Percentiles rank a stretch among this genome's conserved stretches.
These are phyloP conservation scores for Tetropium fuscum DNA, from an alignment of 2,888 invertebrate genomes.

Conservation along the genomic window DNA sequence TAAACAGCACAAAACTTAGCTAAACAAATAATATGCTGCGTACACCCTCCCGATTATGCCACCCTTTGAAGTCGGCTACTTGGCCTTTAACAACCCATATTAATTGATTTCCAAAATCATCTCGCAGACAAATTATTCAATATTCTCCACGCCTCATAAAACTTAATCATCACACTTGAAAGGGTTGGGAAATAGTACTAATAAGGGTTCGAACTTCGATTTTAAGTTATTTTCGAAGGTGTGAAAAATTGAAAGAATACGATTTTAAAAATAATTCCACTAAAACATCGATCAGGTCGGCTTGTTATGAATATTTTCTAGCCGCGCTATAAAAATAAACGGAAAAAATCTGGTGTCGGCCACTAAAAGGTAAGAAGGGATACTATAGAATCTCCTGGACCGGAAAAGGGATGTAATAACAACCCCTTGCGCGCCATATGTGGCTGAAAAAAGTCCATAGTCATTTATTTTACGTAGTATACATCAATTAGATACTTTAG, in stretches of 20 bases:
- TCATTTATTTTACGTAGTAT: constrained; percentile 45
- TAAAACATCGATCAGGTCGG: background rate
- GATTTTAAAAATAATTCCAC: constrained; percentile 3
- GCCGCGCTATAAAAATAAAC: background rate
- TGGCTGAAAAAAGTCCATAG: constrained; percentile 52
- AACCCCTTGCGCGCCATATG: constrained; percentile 61
- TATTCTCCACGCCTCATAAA: constrained; percentile 22
- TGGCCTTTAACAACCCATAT: background rate
- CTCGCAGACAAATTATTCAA: constrained; percentile 20
- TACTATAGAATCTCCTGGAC: constrained; percentile 35
- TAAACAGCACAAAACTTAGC: constrained; percentile 5
- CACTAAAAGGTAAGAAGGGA: constrained; percentile 4
- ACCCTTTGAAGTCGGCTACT: constrained; percentile 2
- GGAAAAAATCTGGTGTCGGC: constrained; percentile 14
- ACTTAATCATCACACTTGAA: constrained; percentile 1
- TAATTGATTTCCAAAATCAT: constrained; percentile 13
- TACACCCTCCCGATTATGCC: constrained; percentile 1
- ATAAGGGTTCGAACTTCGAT: constrained; percentile 11
- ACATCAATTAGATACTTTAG: constrained; percentile 39
- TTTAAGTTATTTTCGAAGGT: background rate
- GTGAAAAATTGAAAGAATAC: constrained; percentile 19
- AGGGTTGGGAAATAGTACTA: constrained; percentile 11
- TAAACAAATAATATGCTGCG: background rate
- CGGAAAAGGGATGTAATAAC: constrained; percentile 62
- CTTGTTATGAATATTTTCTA: constrained; percentile 1